A percentile compares a stretch with the other conserved stretches of the same genome.
Evolutionary conservation across 2,888 invertebrate species (phyloP).

Genomic region (Frankliniella fusca): DNA sequence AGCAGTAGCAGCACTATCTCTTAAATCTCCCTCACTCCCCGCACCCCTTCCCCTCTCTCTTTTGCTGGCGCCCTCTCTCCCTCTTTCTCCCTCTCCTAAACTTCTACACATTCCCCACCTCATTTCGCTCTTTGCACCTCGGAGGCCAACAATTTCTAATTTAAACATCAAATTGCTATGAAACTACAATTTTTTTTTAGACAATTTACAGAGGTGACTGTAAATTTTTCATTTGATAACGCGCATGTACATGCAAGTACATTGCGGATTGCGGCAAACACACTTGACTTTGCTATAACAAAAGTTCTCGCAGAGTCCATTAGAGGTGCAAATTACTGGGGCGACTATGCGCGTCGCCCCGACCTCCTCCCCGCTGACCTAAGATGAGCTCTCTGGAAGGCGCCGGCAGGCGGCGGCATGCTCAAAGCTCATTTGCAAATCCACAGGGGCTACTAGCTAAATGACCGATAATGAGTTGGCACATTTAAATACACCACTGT

Average conservation of each 20-base stretch:
- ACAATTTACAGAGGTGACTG: too few species aligned
- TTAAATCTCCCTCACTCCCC: not conserved
- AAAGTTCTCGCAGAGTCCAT: not conserved
- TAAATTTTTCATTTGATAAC: too few species aligned
- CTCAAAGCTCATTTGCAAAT: not conserved
- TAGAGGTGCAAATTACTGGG: not conserved
- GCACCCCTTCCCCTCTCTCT: not conserved
- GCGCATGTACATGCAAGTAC: too few species aligned
- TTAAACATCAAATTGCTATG: too few species aligned
- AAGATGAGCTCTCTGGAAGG: not conserved
- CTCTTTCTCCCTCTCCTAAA: too few species aligned
- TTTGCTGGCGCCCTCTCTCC: not conserved
- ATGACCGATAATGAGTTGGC: constrained; percentile 5
- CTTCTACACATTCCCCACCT: too few species aligned
- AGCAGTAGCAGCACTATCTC: constrained; percentile 15
- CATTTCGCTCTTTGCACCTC: too few species aligned
- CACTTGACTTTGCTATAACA: too few species aligned
- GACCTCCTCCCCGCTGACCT: too few species aligned
- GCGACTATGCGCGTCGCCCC: not conserved
- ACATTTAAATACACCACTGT: constrained; percentile 2
- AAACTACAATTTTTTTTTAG: too few species aligned
- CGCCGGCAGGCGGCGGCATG: not conserved
- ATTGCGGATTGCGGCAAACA: too few species aligned
- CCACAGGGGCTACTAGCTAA: not conserved
- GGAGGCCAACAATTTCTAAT: too few species aligned